These are phyloP conservation scores for Pogonus chalceus DNA, from an alignment of 1,140 invertebrate genomes.

Conservation along the genomic window DNA sequence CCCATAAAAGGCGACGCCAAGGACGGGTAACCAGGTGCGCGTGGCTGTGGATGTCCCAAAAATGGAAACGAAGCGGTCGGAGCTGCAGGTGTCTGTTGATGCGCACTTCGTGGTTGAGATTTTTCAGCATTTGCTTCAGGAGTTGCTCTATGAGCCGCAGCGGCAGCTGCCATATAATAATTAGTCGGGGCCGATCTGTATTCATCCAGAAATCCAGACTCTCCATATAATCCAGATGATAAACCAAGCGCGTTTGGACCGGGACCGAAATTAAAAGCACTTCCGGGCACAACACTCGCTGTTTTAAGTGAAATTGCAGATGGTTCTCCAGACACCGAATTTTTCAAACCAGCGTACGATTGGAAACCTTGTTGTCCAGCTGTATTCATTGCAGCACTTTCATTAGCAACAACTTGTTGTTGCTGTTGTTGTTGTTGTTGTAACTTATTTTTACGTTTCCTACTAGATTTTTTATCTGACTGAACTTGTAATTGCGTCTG, in stretches of 20 bases:
- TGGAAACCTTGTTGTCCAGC: slow-evolving; percentile 38
- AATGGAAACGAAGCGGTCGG: slow-evolving; percentile 37
- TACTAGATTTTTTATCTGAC: background rate
- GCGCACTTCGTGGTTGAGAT: slow-evolving; percentile 34
- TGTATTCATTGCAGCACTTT: slow-evolving; percentile 10
- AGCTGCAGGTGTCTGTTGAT: slow-evolving; percentile 24
- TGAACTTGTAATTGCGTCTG: slow-evolving; percentile 18
- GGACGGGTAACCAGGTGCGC: slow-evolving; percentile 40
- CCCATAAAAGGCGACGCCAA: slow-evolving; percentile 39
- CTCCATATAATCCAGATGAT: slow-evolving; percentile 40
- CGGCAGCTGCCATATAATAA: slow-evolving; percentile 44
- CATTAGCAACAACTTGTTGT: slow-evolving; percentile 16
- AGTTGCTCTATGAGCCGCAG: slow-evolving; percentile 35
- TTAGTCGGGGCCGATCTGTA: slow-evolving; percentile 43
- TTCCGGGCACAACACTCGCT: slow-evolving; percentile 51
- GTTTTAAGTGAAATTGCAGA: slow-evolving; percentile 45
- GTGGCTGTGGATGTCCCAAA: slow-evolving; percentile 40
- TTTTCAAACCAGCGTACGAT: slow-evolving; percentile 41
- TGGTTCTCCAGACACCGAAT: slow-evolving; percentile 38
- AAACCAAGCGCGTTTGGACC: slow-evolving; percentile 41
- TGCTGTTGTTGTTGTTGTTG: slow-evolving; percentile 19
- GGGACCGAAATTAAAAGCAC: slow-evolving; percentile 59
- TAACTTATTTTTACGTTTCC: slow-evolving; percentile 6
- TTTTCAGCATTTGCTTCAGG: slow-evolving; percentile 37
- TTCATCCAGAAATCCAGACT: slow-evolving; percentile 52